Base-by-base conservation (phyloP, 2,797 vertebrate genomes). In the Eurystomus glaucurus region DNA sequence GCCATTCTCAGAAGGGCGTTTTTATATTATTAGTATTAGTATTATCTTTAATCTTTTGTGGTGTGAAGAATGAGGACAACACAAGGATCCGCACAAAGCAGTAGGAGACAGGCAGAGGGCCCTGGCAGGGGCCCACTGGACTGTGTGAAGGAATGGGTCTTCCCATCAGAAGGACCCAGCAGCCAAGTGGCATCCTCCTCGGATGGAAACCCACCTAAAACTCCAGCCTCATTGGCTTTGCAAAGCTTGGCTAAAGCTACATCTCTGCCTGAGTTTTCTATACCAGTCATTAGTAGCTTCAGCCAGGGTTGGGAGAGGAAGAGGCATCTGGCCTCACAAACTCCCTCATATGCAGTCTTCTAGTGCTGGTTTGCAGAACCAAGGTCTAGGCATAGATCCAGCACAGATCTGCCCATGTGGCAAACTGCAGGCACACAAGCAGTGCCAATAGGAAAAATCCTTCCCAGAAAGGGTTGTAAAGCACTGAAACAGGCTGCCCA, bases 41-140 rank as follows among this genome's bases (percentile, higher is more conserved):
- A 97, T 98, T 98, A 98, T 98, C 98, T 98, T 98, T 98, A 98
- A 98, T 98, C 98, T 98, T 98, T 98, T 98, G 97, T 97, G 94
- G 88, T 84, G 92, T 93, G 95, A 98, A 98, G 98, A 98, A 98
- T 95, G 96, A 96, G 97, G 95, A 97, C 96, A 97, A 97, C 97
- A 94, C 89, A 55, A 45, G 52, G 96, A 89, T 91, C 91, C 80
- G 86, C 72, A 94, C 79, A 95, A 94, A 93, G 71, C 94, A 85
- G 85, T 28, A 88, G 77, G 39, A 92, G 81, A 58, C 64, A 79
- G 68, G 62, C 64, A 88, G 55, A 57, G 39, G 65, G 46, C 54
- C 75, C 18, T 95, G 35, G 28, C 52, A 82, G 88, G 88, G 33
- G 41, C 35, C 66, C 4, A 0, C 37, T 18, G 20, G 57, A 20